phyloP scores from a whole-genome alignment of 2,113 vertebrate genomes.

The Sus scrofa region T2T-Sscrofa CM000812.6:8331001-8331500 shows the following conservation, averaged over 20 bases:
- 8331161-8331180: neutral
- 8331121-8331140: too few species aligned
- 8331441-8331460: neutral
- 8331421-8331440: neutral
- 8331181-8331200: neutral
- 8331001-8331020: neutral
- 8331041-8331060: neutral
- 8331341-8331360: neutral
- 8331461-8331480: neutral
- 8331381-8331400: too few species aligned
- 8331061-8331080: neutral
- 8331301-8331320: neutral
- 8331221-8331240: neutral
- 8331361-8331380: neutral
- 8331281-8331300: neutral
- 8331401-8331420: neutral
- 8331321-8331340: neutral
- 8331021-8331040: neutral
- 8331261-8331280: neutral
- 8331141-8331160: neutral
- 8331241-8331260: neutral
- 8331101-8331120: neutral
- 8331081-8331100: neutral
- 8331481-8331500: neutral
- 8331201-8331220: neutral